Conservation (phyloP, 92 coral and sea anemone genomes). For the Palythoa grandis region DNA sequence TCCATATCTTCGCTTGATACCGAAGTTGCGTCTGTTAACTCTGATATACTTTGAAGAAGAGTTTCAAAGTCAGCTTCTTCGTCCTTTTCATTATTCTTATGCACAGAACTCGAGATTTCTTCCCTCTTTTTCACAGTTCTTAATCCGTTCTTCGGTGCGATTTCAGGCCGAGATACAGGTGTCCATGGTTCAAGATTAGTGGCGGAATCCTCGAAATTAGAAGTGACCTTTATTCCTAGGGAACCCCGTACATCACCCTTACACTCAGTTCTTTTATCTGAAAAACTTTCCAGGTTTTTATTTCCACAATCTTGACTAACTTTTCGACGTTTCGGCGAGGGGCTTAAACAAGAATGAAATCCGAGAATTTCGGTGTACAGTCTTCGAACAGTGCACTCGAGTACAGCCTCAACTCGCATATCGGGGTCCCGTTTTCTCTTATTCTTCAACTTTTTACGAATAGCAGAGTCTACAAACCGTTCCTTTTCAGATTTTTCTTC, state of each 20-base stretch:
- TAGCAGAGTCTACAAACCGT: conserved; percentile 77
- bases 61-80: conserved; percentile 71
- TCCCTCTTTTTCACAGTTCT: conserved; percentile 25
- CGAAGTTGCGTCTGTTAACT: conserved; percentile 67
- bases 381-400: conserved; percentile 92
- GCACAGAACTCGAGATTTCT: conserved; percentile 24
- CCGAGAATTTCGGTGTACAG: conserved; percentile 82
- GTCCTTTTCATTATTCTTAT: conserved; percentile 8
- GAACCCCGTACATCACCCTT: background rate
- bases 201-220: conserved; percentile 47
- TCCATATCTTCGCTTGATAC: conserved; percentile 54
- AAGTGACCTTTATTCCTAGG: conserved; percentile 28
- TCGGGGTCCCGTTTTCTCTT: conserved; percentile 96
- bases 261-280: background rate
- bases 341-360: conserved; percentile 40
- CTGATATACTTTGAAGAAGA: conserved; percentile 70
- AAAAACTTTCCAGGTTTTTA: background rate
- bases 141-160: background rate
- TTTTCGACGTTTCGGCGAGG: conserved; percentile 47
- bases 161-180: conserved; percentile 22
- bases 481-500: conserved; percentile 68
- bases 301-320: background rate
- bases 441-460: conserved; percentile 85
- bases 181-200: background rate
- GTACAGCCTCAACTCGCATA: conserved; percentile 87